Base-by-base conservation (phyloP, 2,113 vertebrate genomes). In the Laterallus jamaicensis region DNA sequence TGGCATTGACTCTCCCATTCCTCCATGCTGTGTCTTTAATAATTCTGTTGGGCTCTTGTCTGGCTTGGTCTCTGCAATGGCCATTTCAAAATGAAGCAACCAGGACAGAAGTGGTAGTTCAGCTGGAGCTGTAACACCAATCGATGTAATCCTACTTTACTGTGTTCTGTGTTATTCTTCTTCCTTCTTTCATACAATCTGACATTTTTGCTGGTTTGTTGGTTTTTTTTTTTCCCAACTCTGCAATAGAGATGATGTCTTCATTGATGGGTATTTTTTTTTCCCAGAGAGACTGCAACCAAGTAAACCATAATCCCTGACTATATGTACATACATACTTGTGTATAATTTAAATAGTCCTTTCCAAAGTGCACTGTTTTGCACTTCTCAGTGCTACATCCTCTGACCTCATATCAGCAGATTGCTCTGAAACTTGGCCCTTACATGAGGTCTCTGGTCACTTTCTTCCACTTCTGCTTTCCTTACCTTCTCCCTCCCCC, bases 21-120 rank as follows among this genome's bases (percentile, higher is more conserved):
- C 64, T 82, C 50, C 69, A 32, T 26, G 15, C 35, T 62, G 31
- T 60, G 26, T 63, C 80, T 93, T 80, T 37, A 82, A 60, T 69
- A 88, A 88, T 79, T 86, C 73, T 79, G 22, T 28, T 83, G 83
- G 31, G 8, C 29, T 66, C 24, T 71, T 90, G 47, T 93, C 86
- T 94, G 79, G 69, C 32, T 86, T 75, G 26, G 49, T 71, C 19
- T 87, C 58, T 89, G 62, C 54, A 75, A 31, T 22, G 32, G 73
- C 40, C 54, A 66, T 89, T 91, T 96, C 64, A 54, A 95, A 93
- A 88, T 54, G 54, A 91, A 94, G 73, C 20, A 59, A 66, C 39
- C 39, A 50, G 31, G 68, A 68, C 24, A 18, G 17, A 84, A 78
- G 42, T 31, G 86, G 58, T 66, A 54, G 52, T 70, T 93, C 66